Evolutionary conservation across 2,888 invertebrate species (phyloP).

Genomic region (Yponomeuta malinellus): DNA sequence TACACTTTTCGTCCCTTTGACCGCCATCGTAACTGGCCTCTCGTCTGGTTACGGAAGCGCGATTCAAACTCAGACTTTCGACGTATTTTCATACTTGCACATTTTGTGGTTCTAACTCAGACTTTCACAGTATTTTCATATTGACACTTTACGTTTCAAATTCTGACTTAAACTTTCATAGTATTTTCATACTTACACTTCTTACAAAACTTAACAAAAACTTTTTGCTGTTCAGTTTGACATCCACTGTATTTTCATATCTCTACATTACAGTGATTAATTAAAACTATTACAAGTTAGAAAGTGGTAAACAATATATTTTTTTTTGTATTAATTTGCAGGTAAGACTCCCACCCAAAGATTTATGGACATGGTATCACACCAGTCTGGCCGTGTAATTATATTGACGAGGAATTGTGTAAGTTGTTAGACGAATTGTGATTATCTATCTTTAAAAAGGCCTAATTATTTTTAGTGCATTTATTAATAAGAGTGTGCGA

Average conservation of each 20-base stretch:
- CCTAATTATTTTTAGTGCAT: conserved; percentile 73
- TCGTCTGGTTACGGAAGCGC: background rate
- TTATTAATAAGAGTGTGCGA: conserved; percentile 60
- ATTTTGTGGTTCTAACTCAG: too few relatives aligned
- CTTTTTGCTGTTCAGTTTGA: too few relatives aligned
- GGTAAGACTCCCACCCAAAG: conserved; percentile 58
- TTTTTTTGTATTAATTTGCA: conserved; percentile 26
- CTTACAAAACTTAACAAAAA: too few relatives aligned
- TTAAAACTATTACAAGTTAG: too few relatives aligned
- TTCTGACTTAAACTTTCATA: background rate
- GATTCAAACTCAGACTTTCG: too few relatives aligned
- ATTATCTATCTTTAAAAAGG: conserved; percentile 73
- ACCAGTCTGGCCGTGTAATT: conserved; percentile 31
- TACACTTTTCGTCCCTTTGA: background rate
- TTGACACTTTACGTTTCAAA: background rate
- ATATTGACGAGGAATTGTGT: conserved; percentile 50
- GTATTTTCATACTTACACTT: background rate
- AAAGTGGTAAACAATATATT: too few relatives aligned
- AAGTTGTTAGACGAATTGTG: conserved; percentile 61
- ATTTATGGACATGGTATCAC: conserved; percentile 42
- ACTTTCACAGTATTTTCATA: background rate
- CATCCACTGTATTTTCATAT: too few relatives aligned
- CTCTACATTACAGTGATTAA: too few relatives aligned
- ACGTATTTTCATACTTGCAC: too few relatives aligned
- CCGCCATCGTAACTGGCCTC: background rate